phyloP scores from a whole-genome alignment of 1,140 invertebrate genomes.

The Galleria mellonella region DNA sequence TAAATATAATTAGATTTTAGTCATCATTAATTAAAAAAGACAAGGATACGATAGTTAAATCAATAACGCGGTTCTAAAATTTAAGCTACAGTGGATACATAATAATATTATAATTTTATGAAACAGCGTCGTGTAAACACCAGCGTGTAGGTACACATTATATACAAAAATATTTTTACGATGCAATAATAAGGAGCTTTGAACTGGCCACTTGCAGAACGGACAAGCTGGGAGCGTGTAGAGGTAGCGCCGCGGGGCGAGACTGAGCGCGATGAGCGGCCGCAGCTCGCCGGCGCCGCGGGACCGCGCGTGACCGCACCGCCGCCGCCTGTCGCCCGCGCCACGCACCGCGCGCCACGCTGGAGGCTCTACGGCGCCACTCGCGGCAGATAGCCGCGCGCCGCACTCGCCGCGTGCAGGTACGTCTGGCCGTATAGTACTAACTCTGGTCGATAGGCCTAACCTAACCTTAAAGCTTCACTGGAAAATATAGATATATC shows the following conservation, averaged over 20 bases:
- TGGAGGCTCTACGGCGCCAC: slow-evolving; percentile 81
- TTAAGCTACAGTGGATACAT: no score
- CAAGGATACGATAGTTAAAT: no score
- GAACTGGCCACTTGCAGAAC: slow-evolving; percentile 10
- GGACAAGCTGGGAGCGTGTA: slow-evolving; percentile 3
- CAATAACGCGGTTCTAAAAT: no score
- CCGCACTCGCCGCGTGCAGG: slow-evolving; percentile 81
- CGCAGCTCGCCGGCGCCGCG: slow-evolving; percentile 3
- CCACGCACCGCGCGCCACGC: slow-evolving; percentile 37
- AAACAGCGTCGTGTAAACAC: no score
- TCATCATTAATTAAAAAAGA: no score
- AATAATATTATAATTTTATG: no score
- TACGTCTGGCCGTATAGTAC: no score
- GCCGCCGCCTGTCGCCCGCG: neutral
- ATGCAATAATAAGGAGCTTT: slow-evolving; percentile 27
- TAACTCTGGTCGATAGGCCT: no score
- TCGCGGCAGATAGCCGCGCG: slow-evolving; percentile 82
- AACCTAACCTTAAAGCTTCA: no score
- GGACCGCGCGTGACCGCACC: neutral
- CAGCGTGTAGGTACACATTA: no score
- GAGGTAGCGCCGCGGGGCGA: neutral
- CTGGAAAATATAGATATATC: no score
- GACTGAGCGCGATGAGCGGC: slow-evolving; percentile 8
- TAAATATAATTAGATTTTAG: no score
- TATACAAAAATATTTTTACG: slow-evolving; percentile 20